Evolutionary conservation across 2,888 invertebrate species (phyloP).

Genomic region (Leistus spinibarbis): DNA sequence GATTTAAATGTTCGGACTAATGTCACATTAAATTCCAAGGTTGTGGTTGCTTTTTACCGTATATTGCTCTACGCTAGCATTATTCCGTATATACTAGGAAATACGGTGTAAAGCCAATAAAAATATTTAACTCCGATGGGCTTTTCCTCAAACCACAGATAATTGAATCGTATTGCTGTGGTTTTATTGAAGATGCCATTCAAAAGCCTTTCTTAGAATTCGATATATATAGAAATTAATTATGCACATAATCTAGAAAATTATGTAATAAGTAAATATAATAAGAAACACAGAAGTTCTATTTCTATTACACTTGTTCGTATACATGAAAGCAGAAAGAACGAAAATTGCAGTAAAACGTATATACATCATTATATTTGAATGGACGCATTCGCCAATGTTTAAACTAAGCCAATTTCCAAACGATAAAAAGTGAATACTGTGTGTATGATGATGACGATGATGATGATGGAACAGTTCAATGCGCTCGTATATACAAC

Average conservation of each 20-base stretch:
- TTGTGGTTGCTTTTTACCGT: not conserved
- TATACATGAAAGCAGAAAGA: not conserved
- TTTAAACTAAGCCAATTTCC: constrained; percentile 4
- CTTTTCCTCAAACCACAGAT: no score
- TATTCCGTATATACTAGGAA: no score
- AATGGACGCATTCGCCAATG: not conserved
- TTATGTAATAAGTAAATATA: no score
- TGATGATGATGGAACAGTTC: not conserved
- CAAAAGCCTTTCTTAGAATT: no score
- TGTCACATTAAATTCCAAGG: not conserved
- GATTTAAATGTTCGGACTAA: not conserved
- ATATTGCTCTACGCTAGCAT: no score
- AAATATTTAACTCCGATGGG: no score
- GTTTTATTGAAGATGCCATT: no score
- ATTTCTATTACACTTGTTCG: not conserved
- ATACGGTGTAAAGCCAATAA: no score
- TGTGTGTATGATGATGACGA: not conserved
- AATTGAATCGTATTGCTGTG: no score
- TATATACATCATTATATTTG: not conserved
- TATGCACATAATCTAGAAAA: no score
- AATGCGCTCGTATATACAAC: not conserved
- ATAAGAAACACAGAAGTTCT: not conserved
- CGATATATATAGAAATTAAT: no score
- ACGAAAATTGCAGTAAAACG: not conserved
- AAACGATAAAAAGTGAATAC: constrained; percentile 4